A percentile compares a stretch with the other conserved stretches of the same genome.
phyloP scores from a whole-genome alignment of 2,797 vertebrate genomes.

The Limosa lapponica region DNA sequence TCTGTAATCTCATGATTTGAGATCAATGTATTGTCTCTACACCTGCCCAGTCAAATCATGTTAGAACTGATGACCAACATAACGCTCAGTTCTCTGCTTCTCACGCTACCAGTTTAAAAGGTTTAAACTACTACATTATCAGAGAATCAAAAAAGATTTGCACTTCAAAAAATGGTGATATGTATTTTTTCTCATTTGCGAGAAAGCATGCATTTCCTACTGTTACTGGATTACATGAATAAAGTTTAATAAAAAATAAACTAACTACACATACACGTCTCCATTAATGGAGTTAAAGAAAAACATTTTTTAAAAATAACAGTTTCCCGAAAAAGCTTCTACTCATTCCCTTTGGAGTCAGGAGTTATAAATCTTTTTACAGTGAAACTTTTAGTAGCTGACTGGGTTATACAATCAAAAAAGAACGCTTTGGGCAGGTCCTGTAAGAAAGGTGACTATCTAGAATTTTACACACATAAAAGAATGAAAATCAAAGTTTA shows the following conservation, averaged over 20 bases:
- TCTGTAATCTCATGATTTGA: background rate
- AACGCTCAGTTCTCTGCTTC: background rate
- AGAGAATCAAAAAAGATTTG: background rate
- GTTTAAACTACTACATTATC: background rate
- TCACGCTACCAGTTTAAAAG: background rate
- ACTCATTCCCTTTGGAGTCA: background rate
- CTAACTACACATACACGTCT: accelerated
- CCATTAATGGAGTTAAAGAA: background rate
- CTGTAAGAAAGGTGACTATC: background rate
- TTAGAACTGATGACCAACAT: background rate
- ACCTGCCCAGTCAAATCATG: accelerated
- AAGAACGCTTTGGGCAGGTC: background rate
- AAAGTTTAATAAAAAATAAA: background rate
- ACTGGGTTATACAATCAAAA: background rate
- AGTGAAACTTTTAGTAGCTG: background rate
- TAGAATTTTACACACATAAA: background rate
- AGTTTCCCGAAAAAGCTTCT: background rate
- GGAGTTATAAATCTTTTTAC: background rate
- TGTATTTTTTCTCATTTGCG: background rate
- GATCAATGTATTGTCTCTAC: background rate
- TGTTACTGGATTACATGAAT: background rate
- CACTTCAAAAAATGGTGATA: background rate
- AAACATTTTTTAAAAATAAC: background rate
- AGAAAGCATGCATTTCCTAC: background rate
- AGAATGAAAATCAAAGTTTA: background rate